These are phyloP conservation scores for Ptychodera flava DNA, from an alignment of 35 echinoderm and acorn worm species.

Conservation along the genomic window DNA sequence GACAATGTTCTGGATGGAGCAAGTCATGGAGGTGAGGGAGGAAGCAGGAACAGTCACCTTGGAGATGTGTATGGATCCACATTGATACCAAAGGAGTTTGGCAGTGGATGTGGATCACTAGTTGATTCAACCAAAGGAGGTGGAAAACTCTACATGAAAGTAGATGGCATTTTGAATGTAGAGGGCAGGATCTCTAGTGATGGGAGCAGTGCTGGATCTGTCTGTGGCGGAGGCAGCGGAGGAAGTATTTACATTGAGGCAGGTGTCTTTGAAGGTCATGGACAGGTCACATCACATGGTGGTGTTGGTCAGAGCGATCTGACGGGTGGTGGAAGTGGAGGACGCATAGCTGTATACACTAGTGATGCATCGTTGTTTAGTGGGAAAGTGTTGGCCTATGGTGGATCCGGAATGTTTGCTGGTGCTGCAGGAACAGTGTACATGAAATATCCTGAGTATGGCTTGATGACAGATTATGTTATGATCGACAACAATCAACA, in stretches of 20 bases:
- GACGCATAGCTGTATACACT: constrained; percentile 44
- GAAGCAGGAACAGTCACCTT: not conserved
- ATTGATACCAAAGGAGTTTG: constrained; percentile 18
- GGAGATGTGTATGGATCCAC: constrained; percentile 39
- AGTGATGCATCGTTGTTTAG: constrained; percentile 39
- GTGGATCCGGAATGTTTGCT: constrained; percentile 32
- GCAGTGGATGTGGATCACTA: constrained; percentile 39
- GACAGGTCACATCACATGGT: constrained; percentile 41
- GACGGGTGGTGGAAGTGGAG: constrained; percentile 68
- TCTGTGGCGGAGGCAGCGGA: constrained; percentile 54
- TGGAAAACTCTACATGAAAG: constrained; percentile 30
- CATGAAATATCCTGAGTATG: not conserved
- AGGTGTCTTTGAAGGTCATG: constrained; percentile 31
- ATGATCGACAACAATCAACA: constrained; percentile 51
- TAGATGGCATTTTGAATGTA: constrained; percentile 48
- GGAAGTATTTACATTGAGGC: constrained; percentile 53
- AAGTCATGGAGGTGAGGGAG: constrained; percentile 77
- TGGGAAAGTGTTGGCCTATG: constrained; percentile 41
- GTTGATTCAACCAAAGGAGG: constrained; percentile 32
- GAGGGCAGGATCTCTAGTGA: not conserved
- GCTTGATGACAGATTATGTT: not conserved
- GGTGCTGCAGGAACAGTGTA: constrained; percentile 81
- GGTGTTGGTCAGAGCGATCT: constrained; percentile 36
- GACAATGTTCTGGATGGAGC: constrained; percentile 33
- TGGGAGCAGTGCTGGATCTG: not conserved